Percentiles rank a stretch among this genome's conserved stretches.
Conservation (phyloP, 1,140 invertebrate genomes). For the Nasonia vitripennis region DNA sequence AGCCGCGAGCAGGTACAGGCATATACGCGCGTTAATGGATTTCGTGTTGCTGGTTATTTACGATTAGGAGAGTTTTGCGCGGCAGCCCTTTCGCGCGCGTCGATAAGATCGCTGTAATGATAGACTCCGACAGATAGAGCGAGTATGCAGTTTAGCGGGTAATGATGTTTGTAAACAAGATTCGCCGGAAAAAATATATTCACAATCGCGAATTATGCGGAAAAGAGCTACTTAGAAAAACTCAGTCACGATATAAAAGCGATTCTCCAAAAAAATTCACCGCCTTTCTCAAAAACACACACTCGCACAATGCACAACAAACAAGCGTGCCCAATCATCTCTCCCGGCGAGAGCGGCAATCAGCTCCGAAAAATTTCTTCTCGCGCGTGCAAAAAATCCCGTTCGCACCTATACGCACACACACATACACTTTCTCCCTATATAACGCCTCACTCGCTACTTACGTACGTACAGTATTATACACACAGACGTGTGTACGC, state of each 20-base stretch:
- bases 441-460: background rate
- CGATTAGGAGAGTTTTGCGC: background rate
- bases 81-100: no score
- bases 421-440: constrained; percentile 10
- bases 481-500: no score
- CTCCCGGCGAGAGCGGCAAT: background rate
- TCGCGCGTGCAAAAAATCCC: background rate
- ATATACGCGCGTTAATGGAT: background rate
- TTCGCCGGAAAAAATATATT: no score
- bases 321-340: constrained; percentile 20
- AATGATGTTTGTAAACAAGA: no score
- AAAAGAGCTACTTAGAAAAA: no score
- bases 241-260: no score
- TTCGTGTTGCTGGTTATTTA: background rate
- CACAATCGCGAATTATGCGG: background rate
- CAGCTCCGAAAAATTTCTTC: background rate
- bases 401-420: constrained; percentile 26
- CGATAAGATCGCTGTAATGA: background rate
- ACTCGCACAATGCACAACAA: background rate
- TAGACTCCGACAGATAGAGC: background rate
- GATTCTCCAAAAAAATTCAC: background rate
- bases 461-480: no score
- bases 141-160: no score
- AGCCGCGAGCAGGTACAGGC: background rate
- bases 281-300: background rate